Conservation (phyloP, 2,113 vertebrate genomes). For the Hylia prasina region DNA sequence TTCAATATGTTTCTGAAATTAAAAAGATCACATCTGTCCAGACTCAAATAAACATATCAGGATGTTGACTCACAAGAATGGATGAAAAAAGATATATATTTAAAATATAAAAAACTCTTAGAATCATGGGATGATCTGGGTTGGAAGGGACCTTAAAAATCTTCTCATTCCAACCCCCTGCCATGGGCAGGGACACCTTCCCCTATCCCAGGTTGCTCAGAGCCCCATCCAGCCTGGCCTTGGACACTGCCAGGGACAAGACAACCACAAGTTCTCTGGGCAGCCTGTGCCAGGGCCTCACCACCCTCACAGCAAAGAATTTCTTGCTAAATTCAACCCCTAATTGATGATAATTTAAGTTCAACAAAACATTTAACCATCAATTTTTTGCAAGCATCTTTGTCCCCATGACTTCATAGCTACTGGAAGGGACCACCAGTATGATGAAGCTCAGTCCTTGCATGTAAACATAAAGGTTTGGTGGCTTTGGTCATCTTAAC, state of each 20-base stretch:
- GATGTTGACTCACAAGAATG: not conserved
- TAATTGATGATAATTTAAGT: not conserved
- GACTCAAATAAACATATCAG: not conserved
- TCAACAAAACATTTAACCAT: not conserved
- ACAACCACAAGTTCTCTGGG: not conserved
- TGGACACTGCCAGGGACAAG: not conserved
- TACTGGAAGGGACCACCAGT: not conserved
- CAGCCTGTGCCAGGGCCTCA: not conserved
- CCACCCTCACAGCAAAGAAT: not conserved
- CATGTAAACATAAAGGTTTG: not conserved
- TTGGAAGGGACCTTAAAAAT: not conserved
- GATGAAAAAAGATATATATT: not conserved
- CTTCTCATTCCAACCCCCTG: not conserved
- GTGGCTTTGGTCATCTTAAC: not conserved
- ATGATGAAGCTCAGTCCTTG: not conserved
- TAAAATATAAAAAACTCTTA: not conserved
- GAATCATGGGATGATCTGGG: not conserved
- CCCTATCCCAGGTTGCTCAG: fast-evolving
- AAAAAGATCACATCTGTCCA: not conserved
- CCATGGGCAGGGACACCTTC: not conserved
- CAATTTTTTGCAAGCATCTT: not conserved
- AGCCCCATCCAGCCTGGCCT: not conserved
- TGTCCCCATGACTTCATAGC: not conserved
- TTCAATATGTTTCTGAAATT: not conserved
- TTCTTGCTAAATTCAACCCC: not conserved